Base-by-base conservation (phyloP, 2,113 vertebrate genomes). In the Sphyrna mokarran region DNA sequence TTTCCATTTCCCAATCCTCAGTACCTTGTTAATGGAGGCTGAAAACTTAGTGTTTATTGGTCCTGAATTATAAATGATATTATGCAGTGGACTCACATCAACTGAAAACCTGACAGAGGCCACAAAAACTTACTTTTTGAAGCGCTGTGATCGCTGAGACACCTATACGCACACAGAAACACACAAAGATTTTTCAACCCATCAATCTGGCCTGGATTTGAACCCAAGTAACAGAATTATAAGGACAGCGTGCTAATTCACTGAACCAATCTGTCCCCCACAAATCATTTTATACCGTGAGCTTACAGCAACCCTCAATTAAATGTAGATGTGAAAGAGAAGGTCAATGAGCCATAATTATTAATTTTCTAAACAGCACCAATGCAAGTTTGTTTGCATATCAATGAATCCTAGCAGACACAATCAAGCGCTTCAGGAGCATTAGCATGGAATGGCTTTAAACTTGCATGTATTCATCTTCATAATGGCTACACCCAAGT, bases 381-480 rank as follows among this genome's bases (percentile, higher is more conserved):
- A 95, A 43, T 48, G 68, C 93, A 95, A 70, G 26, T 95, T 95
- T 95, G 94, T 95, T 95, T 95, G 94, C 94, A 95, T 95, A 95
- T 72, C 94, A 95, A 95, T 95, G 37, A 95, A 95, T 95, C 29
- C 94, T 95, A 69, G 29, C 94, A 76, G 68, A 72, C 40, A 72
- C 93, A 94, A 70, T 95, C 94, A 95, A 95, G 69, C 26, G 40
- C 69, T 72, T 76, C 11, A 69, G 76, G 69, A 72, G 40, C 22
- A 43, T 29, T 70, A 72, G 66, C 93, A 93, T 95, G 40, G 69
- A 95, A 95, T 54, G 69, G 40, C 69, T 72, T 95, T 72, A 95
- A 95, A 95, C 94, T 54, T 72, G 40, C 43, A 29, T 5, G 40
- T 48, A 72, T 95, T 95, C 13, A 72, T 72, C 68, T 72, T 72